phyloP scores from a whole-genome alignment of 2,797 vertebrate species.

The Graptemys geographica region DNA sequence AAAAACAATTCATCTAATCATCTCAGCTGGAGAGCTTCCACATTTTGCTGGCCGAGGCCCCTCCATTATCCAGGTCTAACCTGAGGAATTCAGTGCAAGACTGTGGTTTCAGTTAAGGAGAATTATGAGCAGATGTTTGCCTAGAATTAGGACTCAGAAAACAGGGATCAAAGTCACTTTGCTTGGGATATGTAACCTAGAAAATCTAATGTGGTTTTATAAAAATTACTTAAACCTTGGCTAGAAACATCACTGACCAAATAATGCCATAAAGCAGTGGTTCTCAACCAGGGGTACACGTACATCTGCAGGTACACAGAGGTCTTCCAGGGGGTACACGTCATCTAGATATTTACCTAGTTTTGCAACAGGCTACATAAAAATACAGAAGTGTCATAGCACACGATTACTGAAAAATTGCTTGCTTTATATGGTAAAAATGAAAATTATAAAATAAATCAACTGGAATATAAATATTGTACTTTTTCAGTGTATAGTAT shows the following conservation, averaged over 20 bases:
- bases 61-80: neutral
- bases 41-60: neutral
- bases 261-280: rapidly evolving
- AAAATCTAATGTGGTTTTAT: neutral
- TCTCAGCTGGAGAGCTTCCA: neutral
- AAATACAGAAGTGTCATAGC: too few relatives aligned
- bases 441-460: too few relatives aligned
- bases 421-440: too few relatives aligned
- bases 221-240: neutral
- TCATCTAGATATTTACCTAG: too few relatives aligned
- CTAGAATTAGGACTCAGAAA: neutral
- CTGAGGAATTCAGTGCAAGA: neutral
- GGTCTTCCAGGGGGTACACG: too few relatives aligned
- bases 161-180: neutral
- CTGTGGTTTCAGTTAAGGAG: neutral
- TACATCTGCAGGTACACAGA: too few relatives aligned
- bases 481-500: too few relatives aligned
- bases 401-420: too few relatives aligned
- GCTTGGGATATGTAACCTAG: neutral
- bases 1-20: neutral
- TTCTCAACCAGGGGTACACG: too few relatives aligned
- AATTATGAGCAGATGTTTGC: neutral
- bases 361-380: too few relatives aligned
- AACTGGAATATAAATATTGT: too few relatives aligned
- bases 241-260: neutral